Percentiles rank a stretch among this genome's conserved stretches.
Conservation (phyloP, 2,888 invertebrate genomes). For the Cremastinae sp. region DNA sequence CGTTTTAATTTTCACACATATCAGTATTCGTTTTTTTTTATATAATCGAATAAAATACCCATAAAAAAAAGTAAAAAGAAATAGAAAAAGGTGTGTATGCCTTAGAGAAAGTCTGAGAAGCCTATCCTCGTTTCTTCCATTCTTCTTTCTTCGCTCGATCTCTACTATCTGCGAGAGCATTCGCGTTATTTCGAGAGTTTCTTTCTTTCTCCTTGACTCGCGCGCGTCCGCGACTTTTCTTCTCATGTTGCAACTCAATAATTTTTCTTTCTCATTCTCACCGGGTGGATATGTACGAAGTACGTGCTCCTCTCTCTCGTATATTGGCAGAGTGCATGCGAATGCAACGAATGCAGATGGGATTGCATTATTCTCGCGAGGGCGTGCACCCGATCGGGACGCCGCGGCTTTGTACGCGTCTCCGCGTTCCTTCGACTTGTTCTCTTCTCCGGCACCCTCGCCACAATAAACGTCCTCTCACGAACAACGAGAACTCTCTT, state of each 20-base stretch:
- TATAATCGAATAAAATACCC: slow-evolving; percentile 12
- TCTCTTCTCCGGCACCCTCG: slow-evolving; percentile 44
- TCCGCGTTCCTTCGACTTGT: background rate
- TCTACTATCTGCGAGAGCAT: slow-evolving; percentile 1
- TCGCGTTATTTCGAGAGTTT: slow-evolving; percentile 8
- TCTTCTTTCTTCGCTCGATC: slow-evolving; percentile 14
- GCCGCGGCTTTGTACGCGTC: slow-evolving; percentile 6
- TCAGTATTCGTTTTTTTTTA: no score
- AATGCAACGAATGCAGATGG: slow-evolving; percentile 60
- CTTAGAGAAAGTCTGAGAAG: slow-evolving; percentile 28
- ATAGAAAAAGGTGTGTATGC: slow-evolving; percentile 43
- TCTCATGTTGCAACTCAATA: background rate
- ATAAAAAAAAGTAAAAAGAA: background rate
- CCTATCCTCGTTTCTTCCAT: slow-evolving; percentile 2
- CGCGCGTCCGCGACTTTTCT: background rate
- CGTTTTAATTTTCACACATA: no score
- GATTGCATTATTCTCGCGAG: slow-evolving; percentile 63
- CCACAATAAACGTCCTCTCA: slow-evolving; percentile 23
- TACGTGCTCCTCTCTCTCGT: slow-evolving; percentile 20
- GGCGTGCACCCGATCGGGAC: slow-evolving; percentile 47
- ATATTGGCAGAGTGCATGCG: slow-evolving; percentile 31
- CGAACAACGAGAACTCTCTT: background rate
- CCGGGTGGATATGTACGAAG: slow-evolving; percentile 6
- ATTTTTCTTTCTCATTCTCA: slow-evolving; percentile 1
- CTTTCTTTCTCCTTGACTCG: slow-evolving; percentile 14